Base-by-base conservation (phyloP, 1,140 invertebrate genomes). In the Neodiprion pinetum region DNA sequence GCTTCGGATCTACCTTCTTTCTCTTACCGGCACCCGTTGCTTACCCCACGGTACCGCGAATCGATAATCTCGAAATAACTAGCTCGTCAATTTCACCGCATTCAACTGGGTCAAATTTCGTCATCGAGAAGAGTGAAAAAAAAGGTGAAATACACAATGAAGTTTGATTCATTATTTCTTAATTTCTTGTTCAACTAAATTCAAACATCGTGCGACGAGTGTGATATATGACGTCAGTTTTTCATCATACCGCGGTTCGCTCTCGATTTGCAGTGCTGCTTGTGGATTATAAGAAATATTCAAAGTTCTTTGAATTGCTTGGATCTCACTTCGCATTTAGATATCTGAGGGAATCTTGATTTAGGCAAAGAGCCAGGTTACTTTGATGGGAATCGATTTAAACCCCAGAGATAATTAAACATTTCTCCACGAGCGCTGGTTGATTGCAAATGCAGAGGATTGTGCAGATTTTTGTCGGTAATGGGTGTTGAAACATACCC, bases 31-130 rank as follows among this genome's bases (percentile, higher is more conserved):
- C 53, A 61, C 53, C 53, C 11, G 53, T 5, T 61, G 53, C 53
- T 61, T 61, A 61, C 53, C 72, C 71, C 47, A 47, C 73, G 50
- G 17, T 47, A 71, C 74, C 74, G 74, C 21, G 77, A 61, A 75
- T 82, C 81, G 81, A 82, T 82, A 82, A 80, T 79, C 65, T 79
- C 72, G 72, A 77, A 79, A 79, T 72, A 77, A 72, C 74, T 74
- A 75, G 78, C 70, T 78, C 75, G 77, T 68, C 74, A 23, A 74
- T 68, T 79, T 77, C 70, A 73, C 67, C 50, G 71, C 68, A 73
- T 78, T 76, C 73, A 79, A 79, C 65, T 67, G 72, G 65, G 77
- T 77, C 73, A 81, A 79, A 80, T 79, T 68, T 23, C 40, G 73
- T 74, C 76, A 21, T 21, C 9, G 47, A 8, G 8, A 49, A 47